These are phyloP conservation scores for Danio kyathit DNA, from an alignment of 2,797 vertebrate genomes.

Conservation along the genomic window DNA sequence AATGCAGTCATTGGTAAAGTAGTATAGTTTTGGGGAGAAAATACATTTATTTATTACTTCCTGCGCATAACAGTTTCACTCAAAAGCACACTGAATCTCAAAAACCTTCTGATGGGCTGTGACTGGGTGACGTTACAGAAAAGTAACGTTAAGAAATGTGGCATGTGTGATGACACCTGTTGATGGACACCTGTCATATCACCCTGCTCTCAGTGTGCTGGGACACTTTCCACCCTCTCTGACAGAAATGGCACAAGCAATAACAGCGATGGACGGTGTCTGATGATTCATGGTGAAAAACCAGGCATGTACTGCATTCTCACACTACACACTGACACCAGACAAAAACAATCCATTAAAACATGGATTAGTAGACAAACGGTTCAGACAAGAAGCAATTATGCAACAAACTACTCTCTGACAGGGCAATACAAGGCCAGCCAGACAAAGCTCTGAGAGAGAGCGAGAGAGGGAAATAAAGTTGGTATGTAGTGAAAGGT, in stretches of 20 bases:
- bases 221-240: slow-evolving; percentile 14
- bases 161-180: not conserved
- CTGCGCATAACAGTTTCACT: not conserved
- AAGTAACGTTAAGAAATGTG: not conserved
- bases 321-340: slow-evolving; percentile 9
- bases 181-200: not conserved
- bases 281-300: slow-evolving; percentile 55
- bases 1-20: too few relatives aligned
- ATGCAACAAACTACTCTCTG: slow-evolving; percentile 80
- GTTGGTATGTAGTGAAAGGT: slow-evolving; percentile 72
- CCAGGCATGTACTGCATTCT: slow-evolving; percentile 10
- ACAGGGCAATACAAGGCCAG: slow-evolving; percentile 74
- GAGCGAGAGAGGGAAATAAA: slow-evolving; percentile 55
- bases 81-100: not conserved
- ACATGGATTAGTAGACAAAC: slow-evolving; percentile 57
- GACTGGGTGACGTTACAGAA: not conserved
- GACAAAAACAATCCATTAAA: slow-evolving; percentile 42
- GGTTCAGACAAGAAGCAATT: slow-evolving; percentile 77
- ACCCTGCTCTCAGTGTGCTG: not conserved
- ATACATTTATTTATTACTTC: not conserved
- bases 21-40: too few relatives aligned
- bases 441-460: slow-evolving; percentile 15
- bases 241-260: slow-evolving; percentile 45
- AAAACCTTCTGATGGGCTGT: not conserved
- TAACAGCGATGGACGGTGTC: slow-evolving; percentile 36